A percentile compares a stretch with the other conserved stretches of the same genome.
These are phyloP conservation scores for Sminthopsis crassicaudata DNA, from an alignment of 2,113 vertebrate genomes.

Conservation along the genomic window DNA sequence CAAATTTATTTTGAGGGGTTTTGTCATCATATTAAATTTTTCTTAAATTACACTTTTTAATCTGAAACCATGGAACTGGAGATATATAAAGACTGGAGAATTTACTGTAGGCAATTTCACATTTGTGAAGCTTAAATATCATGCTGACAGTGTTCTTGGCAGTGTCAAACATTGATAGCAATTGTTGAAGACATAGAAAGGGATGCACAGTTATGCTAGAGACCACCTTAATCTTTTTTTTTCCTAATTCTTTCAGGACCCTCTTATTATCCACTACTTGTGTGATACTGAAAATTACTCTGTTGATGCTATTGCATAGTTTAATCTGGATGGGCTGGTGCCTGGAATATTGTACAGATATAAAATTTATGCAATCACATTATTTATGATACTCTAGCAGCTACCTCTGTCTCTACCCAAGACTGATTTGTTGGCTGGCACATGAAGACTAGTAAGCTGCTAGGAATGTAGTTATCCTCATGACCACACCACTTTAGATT, in stretches of 20 bases:
- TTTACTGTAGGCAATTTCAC: background rate
- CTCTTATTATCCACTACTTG: background rate
- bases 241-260: background rate
- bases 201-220: accelerated
- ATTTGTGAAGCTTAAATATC: background rate
- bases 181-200: background rate
- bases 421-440: background rate
- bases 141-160: background rate
- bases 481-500: background rate
- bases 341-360: background rate
- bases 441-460: background rate
- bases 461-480: background rate
- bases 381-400: background rate
- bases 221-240: background rate
- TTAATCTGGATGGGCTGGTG: background rate
- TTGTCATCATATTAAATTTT: background rate
- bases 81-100: background rate
- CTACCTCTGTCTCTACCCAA: background rate
- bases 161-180: background rate
- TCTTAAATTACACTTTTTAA: background rate
- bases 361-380: background rate
- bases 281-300: background rate
- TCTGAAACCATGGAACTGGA: background rate
- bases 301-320: background rate
- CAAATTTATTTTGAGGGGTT: background rate